Conservation (phyloP, 2,888 invertebrate species). For the Eremobia ochroleuca region DNA sequence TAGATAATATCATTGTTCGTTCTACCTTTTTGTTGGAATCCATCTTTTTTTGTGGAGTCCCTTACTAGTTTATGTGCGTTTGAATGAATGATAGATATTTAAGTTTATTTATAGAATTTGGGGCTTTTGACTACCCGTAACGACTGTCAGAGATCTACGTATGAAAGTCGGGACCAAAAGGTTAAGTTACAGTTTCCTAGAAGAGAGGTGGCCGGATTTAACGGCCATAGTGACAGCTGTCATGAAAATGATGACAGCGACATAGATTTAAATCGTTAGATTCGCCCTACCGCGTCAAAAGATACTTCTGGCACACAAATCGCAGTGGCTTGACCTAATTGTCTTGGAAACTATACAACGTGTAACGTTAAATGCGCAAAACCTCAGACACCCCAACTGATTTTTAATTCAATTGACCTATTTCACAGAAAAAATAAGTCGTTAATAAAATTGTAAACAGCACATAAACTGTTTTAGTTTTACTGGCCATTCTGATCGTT, state of each 20-base stretch:
- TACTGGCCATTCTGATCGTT: too few relatives aligned
- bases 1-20: slow-evolving; percentile 65
- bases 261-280: neutral
- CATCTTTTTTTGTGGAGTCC: slow-evolving; percentile 59
- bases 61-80: slow-evolving; percentile 42
- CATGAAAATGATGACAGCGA: neutral
- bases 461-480: too few relatives aligned
- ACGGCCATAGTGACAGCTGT: neutral
- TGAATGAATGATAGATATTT: slow-evolving; percentile 38
- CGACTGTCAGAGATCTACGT: neutral
- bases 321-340: neutral
- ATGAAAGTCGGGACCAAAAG: neutral
- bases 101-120: slow-evolving; percentile 25
- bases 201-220: neutral
- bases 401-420: too few relatives aligned
- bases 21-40: slow-evolving; percentile 53
- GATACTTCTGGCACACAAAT: neutral
- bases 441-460: too few relatives aligned
- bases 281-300: neutral
- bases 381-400: too few relatives aligned
- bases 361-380: too few relatives aligned
- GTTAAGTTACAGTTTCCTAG: neutral
- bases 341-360: too few relatives aligned
- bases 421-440: too few relatives aligned
- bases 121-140: neutral